phyloP scores from a whole-genome alignment of 1,140 invertebrate genomes.

The Drosophila subobscura region DNA sequence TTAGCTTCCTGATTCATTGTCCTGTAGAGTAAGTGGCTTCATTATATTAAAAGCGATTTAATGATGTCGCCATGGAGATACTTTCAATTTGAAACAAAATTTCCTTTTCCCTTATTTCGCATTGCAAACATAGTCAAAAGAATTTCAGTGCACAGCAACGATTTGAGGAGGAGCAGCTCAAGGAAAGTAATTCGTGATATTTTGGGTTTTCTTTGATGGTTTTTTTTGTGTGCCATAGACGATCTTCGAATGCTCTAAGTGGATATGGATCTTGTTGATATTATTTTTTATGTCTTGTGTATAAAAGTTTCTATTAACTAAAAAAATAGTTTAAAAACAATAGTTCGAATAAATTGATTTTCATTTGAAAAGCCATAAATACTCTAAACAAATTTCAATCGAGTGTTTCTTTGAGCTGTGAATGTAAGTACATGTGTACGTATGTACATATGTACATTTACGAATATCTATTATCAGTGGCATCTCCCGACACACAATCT shows the following conservation, averaged over 20 bases:
- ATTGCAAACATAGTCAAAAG: background rate
- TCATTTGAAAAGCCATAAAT: too few relatives aligned
- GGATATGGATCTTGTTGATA: too few relatives aligned
- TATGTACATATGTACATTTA: too few relatives aligned
- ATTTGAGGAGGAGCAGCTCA: background rate
- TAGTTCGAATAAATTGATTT: too few relatives aligned
- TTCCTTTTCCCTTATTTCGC: background rate
- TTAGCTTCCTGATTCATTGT: conserved; percentile 36
- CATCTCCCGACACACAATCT: conserved; percentile 13
- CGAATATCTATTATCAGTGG: background rate
- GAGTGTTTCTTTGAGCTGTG: too few relatives aligned
- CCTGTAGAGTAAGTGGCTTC: conserved; percentile 48
- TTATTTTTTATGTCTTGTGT: too few relatives aligned
- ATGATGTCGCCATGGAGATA: conserved; percentile 35
- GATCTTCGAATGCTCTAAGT: background rate
- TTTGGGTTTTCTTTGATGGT: conserved; percentile 11
- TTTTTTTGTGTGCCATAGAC: background rate
- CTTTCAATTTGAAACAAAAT: conserved; percentile 41
- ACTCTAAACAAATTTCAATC: too few relatives aligned
- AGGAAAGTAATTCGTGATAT: conserved; percentile 4
- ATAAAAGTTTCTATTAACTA: too few relatives aligned
- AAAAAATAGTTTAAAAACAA: too few relatives aligned
- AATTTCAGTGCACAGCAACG: conserved; percentile 12
- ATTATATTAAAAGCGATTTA: conserved; percentile 55
- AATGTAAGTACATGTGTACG: too few relatives aligned